Percentiles rank a stretch among this genome's conserved stretches.
These are phyloP conservation scores for Brachionus koreanus DNA, from an alignment of 1,140 invertebrate species.

Conservation along the genomic window DNA sequence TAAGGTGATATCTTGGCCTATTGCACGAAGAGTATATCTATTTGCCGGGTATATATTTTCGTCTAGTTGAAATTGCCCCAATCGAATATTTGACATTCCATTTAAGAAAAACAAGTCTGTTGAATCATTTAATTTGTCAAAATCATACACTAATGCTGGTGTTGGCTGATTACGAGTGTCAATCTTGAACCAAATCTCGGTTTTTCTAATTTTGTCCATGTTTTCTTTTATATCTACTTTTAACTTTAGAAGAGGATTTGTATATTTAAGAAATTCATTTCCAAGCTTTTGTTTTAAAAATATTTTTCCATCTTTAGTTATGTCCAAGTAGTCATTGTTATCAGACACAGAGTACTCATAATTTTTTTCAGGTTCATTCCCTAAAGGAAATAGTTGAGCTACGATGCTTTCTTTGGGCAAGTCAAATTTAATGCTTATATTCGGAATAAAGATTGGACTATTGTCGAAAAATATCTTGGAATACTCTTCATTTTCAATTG, in stretches of 20 bases:
- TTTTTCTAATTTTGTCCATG: not conserved
- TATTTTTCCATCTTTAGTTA: not conserved
- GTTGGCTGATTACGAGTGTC: not conserved
- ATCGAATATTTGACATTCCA: not conserved
- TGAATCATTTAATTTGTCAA: not conserved
- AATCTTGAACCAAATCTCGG: not conserved
- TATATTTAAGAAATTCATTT: conserved; percentile 26
- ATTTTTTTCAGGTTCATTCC: not conserved
- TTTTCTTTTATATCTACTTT: not conserved
- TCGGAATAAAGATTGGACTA: not conserved
- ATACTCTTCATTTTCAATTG: not conserved
- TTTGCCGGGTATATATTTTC: not conserved
- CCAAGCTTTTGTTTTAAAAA: conserved; percentile 18
- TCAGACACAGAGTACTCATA: not conserved
- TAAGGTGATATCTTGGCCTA: not conserved
- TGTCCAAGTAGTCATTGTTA: not conserved
- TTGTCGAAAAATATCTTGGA: not conserved
- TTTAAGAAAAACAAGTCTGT: not conserved
- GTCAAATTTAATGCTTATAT: not conserved
- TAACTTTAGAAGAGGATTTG: not conserved
- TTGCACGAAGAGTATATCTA: not conserved
- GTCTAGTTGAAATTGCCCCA: not conserved
- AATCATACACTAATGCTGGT: not conserved
- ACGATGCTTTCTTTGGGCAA: not conserved
- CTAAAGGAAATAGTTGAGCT: not conserved